These are phyloP conservation scores for Barbus barbus DNA, from an alignment of 2,113 vertebrate species.

Conservation along the genomic window DNA sequence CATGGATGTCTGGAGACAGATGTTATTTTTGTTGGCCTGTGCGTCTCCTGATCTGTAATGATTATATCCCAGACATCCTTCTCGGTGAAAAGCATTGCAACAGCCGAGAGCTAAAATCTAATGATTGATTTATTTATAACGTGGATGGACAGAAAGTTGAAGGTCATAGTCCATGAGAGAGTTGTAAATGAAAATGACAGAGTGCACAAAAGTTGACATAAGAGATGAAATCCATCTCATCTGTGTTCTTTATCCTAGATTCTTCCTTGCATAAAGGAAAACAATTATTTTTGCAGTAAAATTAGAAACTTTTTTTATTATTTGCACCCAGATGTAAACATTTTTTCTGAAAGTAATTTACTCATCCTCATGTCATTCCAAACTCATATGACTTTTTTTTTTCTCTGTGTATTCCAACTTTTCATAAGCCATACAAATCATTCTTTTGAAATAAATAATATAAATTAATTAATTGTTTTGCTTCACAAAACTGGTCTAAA, in stretches of 20 bases:
- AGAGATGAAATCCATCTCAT: not conserved
- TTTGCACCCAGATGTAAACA: too few species aligned
- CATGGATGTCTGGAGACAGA: constrained; percentile 53
- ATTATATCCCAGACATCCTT: constrained; percentile 53
- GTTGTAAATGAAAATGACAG: constrained; percentile 16
- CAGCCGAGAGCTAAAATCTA: constrained; percentile 45
- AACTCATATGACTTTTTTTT: not conserved
- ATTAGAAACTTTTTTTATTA: not conserved
- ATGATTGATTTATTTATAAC: constrained; percentile 53
- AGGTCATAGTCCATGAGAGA: constrained; percentile 31
- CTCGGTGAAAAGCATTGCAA: constrained; percentile 31
- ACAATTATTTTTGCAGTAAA: not conserved
- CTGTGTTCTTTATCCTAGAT: not conserved
- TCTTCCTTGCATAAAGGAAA: not conserved
- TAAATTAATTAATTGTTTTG: not conserved
- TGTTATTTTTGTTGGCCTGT: constrained; percentile 55
- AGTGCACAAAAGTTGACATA: not conserved
- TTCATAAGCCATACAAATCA: not conserved
- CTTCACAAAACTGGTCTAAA: not conserved
- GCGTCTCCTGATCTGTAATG: constrained; percentile 54
- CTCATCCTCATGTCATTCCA: not conserved
- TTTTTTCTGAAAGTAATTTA: not conserved
- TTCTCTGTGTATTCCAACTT: not conserved
- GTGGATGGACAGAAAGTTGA: constrained; percentile 32
- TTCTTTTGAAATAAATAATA: not conserved